A percentile compares a stretch with the other conserved stretches of the same genome.
These are phyloP conservation scores for Cylindroiulus punctatus DNA, from an alignment of 2,888 invertebrate species.

Conservation along the genomic window DNA sequence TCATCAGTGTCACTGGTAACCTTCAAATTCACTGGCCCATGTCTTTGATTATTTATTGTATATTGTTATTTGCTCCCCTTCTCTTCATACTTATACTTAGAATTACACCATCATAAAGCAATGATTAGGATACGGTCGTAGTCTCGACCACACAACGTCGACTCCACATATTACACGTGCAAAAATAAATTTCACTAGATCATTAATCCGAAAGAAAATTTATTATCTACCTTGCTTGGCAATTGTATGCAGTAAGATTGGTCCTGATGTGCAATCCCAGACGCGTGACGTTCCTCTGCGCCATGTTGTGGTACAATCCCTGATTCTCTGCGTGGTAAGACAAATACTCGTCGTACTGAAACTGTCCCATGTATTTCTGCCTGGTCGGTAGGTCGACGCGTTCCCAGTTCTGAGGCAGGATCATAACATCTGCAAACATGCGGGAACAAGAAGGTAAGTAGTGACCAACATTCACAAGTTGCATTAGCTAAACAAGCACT, in stretches of 20 bases:
- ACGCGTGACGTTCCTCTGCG: conserved; percentile 51
- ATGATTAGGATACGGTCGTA: too few species aligned
- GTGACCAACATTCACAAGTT: not conserved
- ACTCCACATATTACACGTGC: too few species aligned
- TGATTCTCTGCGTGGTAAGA: not conserved
- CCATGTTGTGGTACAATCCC: conserved; percentile 39
- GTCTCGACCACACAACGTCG: too few species aligned
- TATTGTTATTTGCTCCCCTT: too few species aligned
- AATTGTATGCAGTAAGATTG: conserved; percentile 46
- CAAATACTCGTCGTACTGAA: conserved; percentile 47
- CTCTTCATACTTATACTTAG: too few species aligned
- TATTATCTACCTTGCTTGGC: not conserved
- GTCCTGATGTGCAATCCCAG: conserved; percentile 36
- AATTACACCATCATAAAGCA: too few species aligned
- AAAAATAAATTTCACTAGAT: not conserved
- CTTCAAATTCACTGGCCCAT: too few species aligned
- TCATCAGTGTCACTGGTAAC: too few species aligned
- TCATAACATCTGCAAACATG: conserved; percentile 78
- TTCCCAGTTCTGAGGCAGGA: conserved; percentile 84
- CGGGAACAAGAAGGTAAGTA: conserved; percentile 19
- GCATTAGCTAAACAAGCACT: conserved; percentile 61
- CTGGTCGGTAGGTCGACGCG: conserved; percentile 76
- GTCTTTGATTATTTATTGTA: too few species aligned
- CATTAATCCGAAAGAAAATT: not conserved
- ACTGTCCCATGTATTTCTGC: conserved; percentile 75